Conservation (phyloP, 2,888 invertebrate species). For the Cephus spinipes region DNA sequence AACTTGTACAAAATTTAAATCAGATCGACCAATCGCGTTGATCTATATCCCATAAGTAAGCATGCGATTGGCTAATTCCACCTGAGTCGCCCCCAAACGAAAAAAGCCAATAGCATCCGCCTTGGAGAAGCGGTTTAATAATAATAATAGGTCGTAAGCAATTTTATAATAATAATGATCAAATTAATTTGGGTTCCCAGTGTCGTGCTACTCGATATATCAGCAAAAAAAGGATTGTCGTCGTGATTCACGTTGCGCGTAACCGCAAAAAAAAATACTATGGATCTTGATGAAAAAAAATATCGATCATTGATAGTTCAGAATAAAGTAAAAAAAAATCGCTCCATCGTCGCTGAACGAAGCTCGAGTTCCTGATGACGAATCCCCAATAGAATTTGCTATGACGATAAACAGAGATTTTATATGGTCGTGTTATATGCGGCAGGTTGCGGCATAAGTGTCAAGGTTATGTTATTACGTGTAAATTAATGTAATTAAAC, state of each 20-base stretch:
- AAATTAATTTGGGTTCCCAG: not conserved
- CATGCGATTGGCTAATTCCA: not conserved
- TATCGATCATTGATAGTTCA: not conserved
- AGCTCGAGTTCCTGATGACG: not conserved
- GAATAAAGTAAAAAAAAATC: not conserved
- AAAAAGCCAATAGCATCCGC: no score
- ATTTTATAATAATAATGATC: not conserved
- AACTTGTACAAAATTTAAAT: not conserved
- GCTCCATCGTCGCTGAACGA: not conserved
- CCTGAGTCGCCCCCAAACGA: no score
- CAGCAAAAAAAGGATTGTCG: not conserved
- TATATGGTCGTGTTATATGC: conserved; percentile 46
- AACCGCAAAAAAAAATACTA: not conserved
- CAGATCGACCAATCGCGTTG: not conserved
- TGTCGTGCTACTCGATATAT: not conserved
- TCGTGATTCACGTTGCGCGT: not conserved
- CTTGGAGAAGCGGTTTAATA: not conserved
- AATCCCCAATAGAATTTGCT: not conserved
- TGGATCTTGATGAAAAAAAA: not conserved
- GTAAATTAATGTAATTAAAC: conserved; percentile 38
- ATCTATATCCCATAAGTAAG: not conserved
- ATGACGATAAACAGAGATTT: conserved; percentile 35
- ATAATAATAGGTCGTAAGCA: no score
- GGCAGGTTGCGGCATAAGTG: conserved; percentile 43
- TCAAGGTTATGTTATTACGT: conserved; percentile 38